Evolutionary conservation across 2,113 vertebrate genomes (phyloP).

Genomic region (Shinisaurus crocodilurus): DNA sequence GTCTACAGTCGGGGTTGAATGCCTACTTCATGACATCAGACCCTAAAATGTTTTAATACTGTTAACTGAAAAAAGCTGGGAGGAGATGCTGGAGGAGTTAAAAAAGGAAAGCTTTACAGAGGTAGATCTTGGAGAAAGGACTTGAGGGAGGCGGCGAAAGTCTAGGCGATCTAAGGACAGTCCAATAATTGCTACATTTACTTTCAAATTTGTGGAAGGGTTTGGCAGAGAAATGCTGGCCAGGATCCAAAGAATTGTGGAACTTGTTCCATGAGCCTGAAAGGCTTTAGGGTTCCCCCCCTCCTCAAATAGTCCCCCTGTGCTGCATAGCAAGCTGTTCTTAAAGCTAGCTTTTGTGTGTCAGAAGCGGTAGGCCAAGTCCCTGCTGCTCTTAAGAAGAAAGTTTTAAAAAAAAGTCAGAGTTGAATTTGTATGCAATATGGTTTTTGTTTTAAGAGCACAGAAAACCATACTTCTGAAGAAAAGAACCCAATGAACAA

Average conservation of each 20-base stretch:
- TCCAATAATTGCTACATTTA: neutral
- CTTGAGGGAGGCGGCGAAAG: neutral
- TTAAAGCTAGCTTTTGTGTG: neutral
- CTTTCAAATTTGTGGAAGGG: neutral
- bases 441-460: neutral
- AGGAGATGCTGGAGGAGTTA: neutral
- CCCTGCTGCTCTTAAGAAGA: neutral
- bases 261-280: neutral
- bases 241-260: neutral
- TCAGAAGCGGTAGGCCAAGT: neutral
- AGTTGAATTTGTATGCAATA: neutral
- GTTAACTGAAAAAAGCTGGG: neutral
- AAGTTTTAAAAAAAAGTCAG: neutral
- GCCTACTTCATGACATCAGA: constrained; percentile 32
- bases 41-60: neutral
- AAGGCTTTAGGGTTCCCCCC: neutral
- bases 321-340: neutral
- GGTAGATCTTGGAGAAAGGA: neutral
- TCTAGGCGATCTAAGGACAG: constrained; percentile 1
- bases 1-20: neutral
- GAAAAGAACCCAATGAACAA: neutral
- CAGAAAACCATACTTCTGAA: neutral
- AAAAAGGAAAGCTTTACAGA: neutral
- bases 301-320: neutral
- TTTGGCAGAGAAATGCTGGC: neutral